Base-by-base conservation (phyloP, 2,113 vertebrate species). In the Toxotes chatareus region DNA sequence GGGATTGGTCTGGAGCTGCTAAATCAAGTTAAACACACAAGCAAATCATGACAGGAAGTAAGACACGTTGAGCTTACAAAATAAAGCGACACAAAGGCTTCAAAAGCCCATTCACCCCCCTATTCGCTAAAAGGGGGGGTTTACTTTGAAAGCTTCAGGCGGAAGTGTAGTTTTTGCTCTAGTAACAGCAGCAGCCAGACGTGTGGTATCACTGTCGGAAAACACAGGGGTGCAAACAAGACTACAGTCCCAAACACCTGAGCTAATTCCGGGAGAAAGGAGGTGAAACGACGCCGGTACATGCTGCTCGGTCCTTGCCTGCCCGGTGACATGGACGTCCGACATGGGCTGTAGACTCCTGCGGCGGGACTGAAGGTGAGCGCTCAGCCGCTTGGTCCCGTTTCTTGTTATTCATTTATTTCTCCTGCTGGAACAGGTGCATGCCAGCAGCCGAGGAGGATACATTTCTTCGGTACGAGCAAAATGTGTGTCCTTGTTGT, bases 301-400 rank as follows among this genome's bases (percentile, higher is more conserved):
- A 1, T 7, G 68, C 73, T 13, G 65, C 74, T 47, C 59, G 86
- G 75, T 38, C 53, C 21, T 64, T 36, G 76, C 40, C 65, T 47
- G 56, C 61, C 32, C 47, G 56, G 23, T 56, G 77, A 80, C 40
- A 94, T 94, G 93, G 88, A 88, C 68, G 93, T 91, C 88, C 85
- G 76, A 68, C 79, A 46, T 47, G 88, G 87, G 88, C 85, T 86
- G 85, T 93, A 90, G 93, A 73, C 83, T 89, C 73, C 89, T 88
- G 84, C 82, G 79, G 88, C 84, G 83, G 93, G 85, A 89, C 88
- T 91, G 91, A 95, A 91, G 94, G 95, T 96, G 83, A 95, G 90
- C 64, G 51, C 77, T 57, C 73, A 38, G 67, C 32, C 66, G 72
- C 75, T 47, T 68, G 81, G 67, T 71, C 69, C 76, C 71, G 40